phyloP scores from a whole-genome alignment of 2,888 invertebrate genomes.

The Mimachlamys varia region DNA sequence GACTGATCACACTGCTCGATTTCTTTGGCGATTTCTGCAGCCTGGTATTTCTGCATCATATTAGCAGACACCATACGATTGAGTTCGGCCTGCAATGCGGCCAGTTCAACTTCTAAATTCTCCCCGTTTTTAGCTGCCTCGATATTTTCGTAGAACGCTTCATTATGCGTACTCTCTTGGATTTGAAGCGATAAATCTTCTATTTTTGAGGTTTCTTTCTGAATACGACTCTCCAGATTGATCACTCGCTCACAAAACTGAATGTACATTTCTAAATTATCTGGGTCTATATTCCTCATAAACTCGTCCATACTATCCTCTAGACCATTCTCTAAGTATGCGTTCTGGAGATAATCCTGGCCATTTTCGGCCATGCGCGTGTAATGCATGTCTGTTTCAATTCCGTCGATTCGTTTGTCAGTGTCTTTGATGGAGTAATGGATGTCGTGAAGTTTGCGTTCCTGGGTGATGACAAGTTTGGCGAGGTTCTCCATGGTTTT shows the following conservation, averaged over 20 bases:
- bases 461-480: constrained; percentile 85
- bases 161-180: constrained; percentile 55
- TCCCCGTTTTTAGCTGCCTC: constrained; percentile 35
- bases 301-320: constrained; percentile 81
- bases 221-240: constrained; percentile 88
- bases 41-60: constrained; percentile 72
- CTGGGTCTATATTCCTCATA: constrained; percentile 84
- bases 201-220: constrained; percentile 89
- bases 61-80: constrained; percentile 69
- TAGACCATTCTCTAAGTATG: constrained; percentile 59
- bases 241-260: constrained; percentile 89
- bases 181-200: constrained; percentile 86
- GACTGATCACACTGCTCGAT: constrained; percentile 66
- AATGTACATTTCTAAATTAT: constrained; percentile 86
- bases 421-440: constrained; percentile 84
- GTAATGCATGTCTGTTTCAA: constrained; percentile 67
- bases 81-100: constrained; percentile 65
- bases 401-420: constrained; percentile 90
- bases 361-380: constrained; percentile 67
- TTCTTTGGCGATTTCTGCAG: constrained; percentile 65
- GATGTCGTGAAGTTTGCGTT: constrained; percentile 84
- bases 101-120: constrained; percentile 54
- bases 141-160: constrained; percentile 43
- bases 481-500: constrained; percentile 72
- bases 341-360: constrained; percentile 70